Percentiles rank a stretch among this genome's conserved stretches.
Evolutionary conservation across 2,113 vertebrate species (phyloP).

Genomic region (Serinus canaria): DNA sequence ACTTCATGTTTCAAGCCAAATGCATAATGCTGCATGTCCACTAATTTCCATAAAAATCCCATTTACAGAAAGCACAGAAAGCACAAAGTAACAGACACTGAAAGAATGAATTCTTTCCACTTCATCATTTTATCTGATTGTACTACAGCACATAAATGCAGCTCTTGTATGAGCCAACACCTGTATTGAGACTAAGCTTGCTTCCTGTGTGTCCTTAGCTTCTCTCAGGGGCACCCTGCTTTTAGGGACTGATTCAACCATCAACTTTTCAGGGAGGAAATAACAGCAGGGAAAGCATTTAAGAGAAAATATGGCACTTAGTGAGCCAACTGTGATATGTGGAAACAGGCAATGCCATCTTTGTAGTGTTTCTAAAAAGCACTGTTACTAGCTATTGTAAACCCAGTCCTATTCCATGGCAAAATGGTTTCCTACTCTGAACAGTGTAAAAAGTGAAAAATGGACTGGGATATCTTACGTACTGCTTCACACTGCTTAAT

Average conservation of each 20-base stretch:
- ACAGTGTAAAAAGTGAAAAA: neutral
- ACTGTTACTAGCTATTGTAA: neutral
- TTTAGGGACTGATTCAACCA: neutral
- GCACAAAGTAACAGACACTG: neutral
- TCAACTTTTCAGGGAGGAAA: neutral
- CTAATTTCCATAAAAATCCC: neutral
- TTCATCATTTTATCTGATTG: neutral
- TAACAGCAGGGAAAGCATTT: neutral
- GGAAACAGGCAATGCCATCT: neutral
- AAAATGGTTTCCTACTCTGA: neutral
- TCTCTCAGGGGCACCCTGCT: neutral
- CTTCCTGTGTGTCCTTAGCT: neutral
- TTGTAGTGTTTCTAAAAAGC: neutral
- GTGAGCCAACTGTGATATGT: neutral
- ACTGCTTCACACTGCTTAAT: neutral
- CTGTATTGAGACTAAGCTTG: neutral
- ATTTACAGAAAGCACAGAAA: neutral
- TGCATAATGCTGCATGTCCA: neutral
- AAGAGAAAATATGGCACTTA: neutral
- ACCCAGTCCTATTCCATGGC: neutral
- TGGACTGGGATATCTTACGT: neutral
- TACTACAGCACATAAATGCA: accelerated
- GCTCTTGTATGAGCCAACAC: neutral
- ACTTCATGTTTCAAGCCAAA: neutral
- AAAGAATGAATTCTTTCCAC: neutral